Evolutionary conservation across 2,888 invertebrate species (phyloP).

Genomic region (Hypomecis punctinalis): DNA sequence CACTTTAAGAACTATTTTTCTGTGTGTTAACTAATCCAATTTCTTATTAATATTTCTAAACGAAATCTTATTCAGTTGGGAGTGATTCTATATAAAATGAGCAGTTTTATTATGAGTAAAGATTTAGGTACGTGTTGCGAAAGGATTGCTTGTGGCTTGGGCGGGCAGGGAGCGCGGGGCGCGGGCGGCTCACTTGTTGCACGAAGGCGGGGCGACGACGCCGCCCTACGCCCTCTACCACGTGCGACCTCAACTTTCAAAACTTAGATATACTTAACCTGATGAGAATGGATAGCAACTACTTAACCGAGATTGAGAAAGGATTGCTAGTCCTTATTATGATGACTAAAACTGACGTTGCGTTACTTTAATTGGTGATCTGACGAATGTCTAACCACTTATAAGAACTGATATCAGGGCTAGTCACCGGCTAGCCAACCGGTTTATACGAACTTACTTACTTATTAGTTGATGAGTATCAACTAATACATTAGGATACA

Average conservation of each 20-base stretch:
- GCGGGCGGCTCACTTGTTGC: slow-evolving; percentile 74
- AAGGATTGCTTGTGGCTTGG: slow-evolving; percentile 45
- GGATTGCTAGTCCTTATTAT: background rate
- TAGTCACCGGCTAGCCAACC: too few species aligned
- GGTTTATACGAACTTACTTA: too few species aligned
- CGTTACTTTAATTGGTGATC: too few species aligned
- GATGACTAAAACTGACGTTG: too few species aligned
- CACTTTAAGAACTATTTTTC: too few species aligned
- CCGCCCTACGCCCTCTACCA: slow-evolving; percentile 76
- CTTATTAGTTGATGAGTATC: too few species aligned
- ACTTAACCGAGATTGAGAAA: too few species aligned
- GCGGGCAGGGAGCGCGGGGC: slow-evolving; percentile 47
- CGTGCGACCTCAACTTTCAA: slow-evolving; percentile 51
- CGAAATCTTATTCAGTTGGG: background rate
- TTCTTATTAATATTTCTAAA: too few species aligned
- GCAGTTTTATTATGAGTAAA: background rate
- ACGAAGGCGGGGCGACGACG: slow-evolving; percentile 68
- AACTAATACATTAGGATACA: too few species aligned
- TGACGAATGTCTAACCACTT: too few species aligned
- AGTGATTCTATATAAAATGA: background rate
- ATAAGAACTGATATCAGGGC: too few species aligned
- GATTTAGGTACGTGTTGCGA: slow-evolving; percentile 3
- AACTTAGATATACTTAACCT: slow-evolving; percentile 27
- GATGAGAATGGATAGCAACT: background rate
- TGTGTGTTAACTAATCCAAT: too few species aligned